A percentile compares a stretch with the other conserved stretches of the same genome.
These are phyloP conservation scores for Macropus fuliginosus DNA, from an alignment of 2,797 vertebrate genomes.

Conservation along the genomic window DNA sequence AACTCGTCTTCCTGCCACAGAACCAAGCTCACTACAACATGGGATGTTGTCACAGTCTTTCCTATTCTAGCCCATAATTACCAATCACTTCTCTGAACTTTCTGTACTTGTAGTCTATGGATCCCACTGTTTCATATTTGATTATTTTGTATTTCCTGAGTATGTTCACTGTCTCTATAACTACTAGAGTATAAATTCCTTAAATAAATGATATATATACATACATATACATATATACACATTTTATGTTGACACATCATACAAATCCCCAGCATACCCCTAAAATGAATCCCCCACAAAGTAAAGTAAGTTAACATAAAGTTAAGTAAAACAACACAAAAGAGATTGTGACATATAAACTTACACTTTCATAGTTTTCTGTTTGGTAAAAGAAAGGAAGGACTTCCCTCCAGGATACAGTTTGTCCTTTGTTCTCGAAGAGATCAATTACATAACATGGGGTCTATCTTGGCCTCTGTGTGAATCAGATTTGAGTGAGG, in stretches of 20 bases:
- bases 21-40: not conserved
- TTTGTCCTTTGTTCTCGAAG: not conserved
- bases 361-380: not conserved
- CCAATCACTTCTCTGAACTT: not conserved
- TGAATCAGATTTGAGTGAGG: not conserved
- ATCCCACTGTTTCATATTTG: not conserved
- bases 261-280: not conserved
- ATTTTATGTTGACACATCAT: not conserved
- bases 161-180: not conserved
- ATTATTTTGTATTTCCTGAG: not conserved
- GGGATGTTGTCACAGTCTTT: too few species aligned
- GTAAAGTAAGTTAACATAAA: not conserved
- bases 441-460: too few species aligned
- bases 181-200: not conserved
- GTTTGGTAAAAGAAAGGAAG: not conserved
- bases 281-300: not conserved
- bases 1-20: not conserved
- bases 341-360: not conserved
- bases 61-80: not conserved
- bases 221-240: not conserved
- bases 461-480: not conserved
- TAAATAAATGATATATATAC: not conserved
- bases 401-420: not conserved
- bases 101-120: not conserved
- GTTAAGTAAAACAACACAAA: not conserved